Conservation (phyloP, 2,113 vertebrate species). For the Aptenodytes forsteri region DNA sequence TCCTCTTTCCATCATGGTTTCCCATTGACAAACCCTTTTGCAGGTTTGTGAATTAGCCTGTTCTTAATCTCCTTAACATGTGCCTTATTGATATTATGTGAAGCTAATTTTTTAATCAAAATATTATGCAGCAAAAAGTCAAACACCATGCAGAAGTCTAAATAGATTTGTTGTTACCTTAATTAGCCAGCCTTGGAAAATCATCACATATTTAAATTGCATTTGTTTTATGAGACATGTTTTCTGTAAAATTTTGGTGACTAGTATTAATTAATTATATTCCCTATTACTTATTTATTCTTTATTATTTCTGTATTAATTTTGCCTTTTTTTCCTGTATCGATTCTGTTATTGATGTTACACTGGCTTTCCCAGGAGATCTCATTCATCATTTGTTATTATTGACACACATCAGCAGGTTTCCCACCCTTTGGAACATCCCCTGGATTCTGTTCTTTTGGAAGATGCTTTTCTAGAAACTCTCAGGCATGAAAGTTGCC, state of each 20-base stretch:
- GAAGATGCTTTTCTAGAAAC: background rate
- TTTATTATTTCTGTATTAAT: background rate
- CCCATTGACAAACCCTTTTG: background rate
- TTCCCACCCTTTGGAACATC: background rate
- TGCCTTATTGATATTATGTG: background rate
- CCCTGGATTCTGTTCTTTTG: background rate
- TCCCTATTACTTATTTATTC: background rate
- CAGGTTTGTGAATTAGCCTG: background rate
- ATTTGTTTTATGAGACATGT: background rate
- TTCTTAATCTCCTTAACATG: background rate
- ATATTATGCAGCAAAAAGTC: background rate
- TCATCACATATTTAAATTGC: conserved; percentile 27
- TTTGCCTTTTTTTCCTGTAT: background rate
- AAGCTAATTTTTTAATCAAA: conserved; percentile 35
- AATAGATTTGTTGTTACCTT: conserved; percentile 15
- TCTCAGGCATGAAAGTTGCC: background rate
- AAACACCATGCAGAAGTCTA: background rate
- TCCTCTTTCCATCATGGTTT: background rate
- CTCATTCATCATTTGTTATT: background rate
- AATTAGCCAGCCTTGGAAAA: conserved; percentile 34
- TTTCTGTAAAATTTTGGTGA: background rate
- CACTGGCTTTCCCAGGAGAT: background rate
- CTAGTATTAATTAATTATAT: background rate
- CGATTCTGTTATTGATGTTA: background rate
- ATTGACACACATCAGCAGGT: background rate